Evolutionary conservation across 1,140 invertebrate species (phyloP), one percentile per base, ranked within the genome.

Genomic region (Bursaphelenchus mucronatus): DNA sequence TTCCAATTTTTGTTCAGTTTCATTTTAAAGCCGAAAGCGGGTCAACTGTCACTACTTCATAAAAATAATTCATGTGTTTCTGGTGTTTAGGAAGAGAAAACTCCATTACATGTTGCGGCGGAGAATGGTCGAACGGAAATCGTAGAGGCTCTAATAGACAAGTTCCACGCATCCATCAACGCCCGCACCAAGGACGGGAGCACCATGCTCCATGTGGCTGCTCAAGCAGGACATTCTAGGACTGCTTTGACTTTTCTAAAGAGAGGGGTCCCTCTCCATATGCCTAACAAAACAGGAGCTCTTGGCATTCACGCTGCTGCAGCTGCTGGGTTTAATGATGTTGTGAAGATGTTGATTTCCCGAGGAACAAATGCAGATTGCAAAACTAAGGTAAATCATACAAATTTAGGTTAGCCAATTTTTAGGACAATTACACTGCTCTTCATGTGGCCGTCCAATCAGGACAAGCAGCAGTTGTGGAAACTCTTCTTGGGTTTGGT

Each of bases 191-290:
- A 84, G 72, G 95, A 98, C 83, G 95, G 95, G 52, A 95, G 90
- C 68, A 99, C 95, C 0, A 82, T 98, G 53, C 95, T 97, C 90
- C 95, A 98, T 82, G 94, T 97, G 61, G 94, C 94, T 0, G 94
- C 93, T 0, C 67, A 76, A n/a, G 46, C 50, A 91, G 95, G 94
- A 0, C 94, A 97, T 83, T 92, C 94, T 0, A 93, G 96, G 71
- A 97, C 94, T 69, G 94, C 94, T n/a, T 90, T 94, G 84, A 93
- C 94, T 86, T 88, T 98, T 21, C 91, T 98, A 80, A 96, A 94
- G 81, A 95, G 95, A 82, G 95, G 95, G 4, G 94, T 98, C n/a
- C 96, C 96, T 66, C 85, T 98, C 0, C 92, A 97, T 78, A 98
- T 98, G 94, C 94, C 95, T 67, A 98, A 98, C 83, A 98, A 97